phyloP scores from a whole-genome alignment of 2,888 invertebrate genomes.

The Nematopogon swammerdamellus region DNA sequence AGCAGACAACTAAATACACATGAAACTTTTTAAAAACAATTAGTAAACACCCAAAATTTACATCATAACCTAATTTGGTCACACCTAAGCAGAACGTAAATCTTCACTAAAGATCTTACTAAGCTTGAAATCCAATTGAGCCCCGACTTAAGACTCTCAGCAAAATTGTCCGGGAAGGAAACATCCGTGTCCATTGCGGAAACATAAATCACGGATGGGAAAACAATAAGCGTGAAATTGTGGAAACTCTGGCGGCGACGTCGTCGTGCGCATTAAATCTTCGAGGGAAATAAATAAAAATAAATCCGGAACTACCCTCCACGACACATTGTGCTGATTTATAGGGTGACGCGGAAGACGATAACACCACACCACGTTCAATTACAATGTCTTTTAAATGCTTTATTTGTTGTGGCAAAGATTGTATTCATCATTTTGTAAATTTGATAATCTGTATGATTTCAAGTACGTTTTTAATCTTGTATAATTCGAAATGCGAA shows the following conservation, averaged over 20 bases:
- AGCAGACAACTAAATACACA: too few relatives aligned
- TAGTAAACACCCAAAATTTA: too few relatives aligned
- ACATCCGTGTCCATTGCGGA: constrained; percentile 50
- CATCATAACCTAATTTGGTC: too few relatives aligned
- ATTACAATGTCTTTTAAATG: too few relatives aligned
- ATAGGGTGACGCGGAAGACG: constrained; percentile 18
- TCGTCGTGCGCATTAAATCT: constrained; percentile 51
- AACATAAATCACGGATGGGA: constrained; percentile 55
- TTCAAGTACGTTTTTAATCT: too few relatives aligned
- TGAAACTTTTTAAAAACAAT: too few relatives aligned
- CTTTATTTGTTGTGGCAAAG: too few relatives aligned
- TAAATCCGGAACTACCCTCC: constrained; percentile 43
- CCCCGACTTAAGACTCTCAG: neutral
- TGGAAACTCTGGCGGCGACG: constrained; percentile 48
- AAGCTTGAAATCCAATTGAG: neutral
- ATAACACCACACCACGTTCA: neutral
- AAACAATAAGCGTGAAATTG: constrained; percentile 59
- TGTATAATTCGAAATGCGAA: too few relatives aligned
- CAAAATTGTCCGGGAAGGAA: constrained; percentile 25
- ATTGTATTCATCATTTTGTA: too few relatives aligned
- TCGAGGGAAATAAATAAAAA: constrained; percentile 54
- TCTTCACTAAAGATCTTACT: neutral
- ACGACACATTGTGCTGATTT: constrained; percentile 41
- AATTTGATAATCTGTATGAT: too few relatives aligned
- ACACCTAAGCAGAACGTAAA: too few relatives aligned